These are phyloP conservation scores for Tauraco erythrolophus DNA, from an alignment of 2,113 vertebrate species.

Conservation along the genomic window DNA sequence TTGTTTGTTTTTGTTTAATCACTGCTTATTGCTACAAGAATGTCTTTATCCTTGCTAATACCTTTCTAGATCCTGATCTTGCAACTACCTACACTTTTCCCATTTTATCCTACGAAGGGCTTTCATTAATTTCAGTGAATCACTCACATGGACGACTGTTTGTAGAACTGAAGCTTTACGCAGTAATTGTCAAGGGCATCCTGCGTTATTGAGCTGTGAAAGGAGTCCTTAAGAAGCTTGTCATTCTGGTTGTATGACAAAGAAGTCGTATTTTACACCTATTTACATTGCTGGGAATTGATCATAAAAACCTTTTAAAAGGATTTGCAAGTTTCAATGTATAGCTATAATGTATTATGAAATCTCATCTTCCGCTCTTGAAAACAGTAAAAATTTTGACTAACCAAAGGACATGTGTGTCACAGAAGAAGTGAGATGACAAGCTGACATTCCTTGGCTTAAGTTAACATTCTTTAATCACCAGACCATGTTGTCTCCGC, in stretches of 20 bases:
- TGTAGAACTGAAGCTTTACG: neutral
- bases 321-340: neutral
- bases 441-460: slow-evolving; percentile 1
- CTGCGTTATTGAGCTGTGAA: neutral
- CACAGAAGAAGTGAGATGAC: neutral
- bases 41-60: neutral
- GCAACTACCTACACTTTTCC: neutral
- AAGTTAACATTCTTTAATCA: slow-evolving; percentile 28
- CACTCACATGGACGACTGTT: neutral
- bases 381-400: neutral
- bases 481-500: slow-evolving; percentile 35
- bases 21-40: neutral
- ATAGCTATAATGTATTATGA: neutral
- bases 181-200: neutral
- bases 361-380: neutral
- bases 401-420: neutral
- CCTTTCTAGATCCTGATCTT: neutral
- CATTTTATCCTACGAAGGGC: neutral
- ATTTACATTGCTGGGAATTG: neutral
- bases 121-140: neutral
- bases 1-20: neutral
- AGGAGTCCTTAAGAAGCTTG: neutral
- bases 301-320: neutral
- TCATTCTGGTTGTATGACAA: fast-evolving
- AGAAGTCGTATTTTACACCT: neutral